Conservation (phyloP, 2,113 vertebrate genomes). For the Verasper variegatus region DNA sequence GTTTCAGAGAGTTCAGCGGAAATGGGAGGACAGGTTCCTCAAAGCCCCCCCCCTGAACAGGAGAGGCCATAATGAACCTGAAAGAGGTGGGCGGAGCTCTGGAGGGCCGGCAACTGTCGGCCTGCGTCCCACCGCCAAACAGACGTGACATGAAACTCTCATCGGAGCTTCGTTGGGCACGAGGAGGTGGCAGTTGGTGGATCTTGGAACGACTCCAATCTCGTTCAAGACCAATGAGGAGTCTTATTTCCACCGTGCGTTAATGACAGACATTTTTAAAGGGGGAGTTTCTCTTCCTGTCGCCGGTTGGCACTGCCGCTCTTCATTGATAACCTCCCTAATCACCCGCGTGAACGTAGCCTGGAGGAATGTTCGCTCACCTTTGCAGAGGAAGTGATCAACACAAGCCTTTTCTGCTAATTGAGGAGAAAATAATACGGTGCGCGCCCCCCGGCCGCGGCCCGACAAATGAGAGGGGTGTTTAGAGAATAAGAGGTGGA, state of each 20-base stretch:
- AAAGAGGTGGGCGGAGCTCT: slow-evolving; percentile 57
- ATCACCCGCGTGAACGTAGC: slow-evolving; percentile 14
- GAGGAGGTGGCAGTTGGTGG: neutral
- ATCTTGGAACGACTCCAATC: neutral
- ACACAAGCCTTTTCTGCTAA: slow-evolving; percentile 72
- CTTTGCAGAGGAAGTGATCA: slow-evolving; percentile 77
- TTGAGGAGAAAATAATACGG: slow-evolving; percentile 75
- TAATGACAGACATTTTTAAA: neutral
- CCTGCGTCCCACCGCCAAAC: slow-evolving; percentile 3
- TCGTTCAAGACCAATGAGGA: neutral
- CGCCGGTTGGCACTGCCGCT: neutral
- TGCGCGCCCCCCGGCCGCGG: slow-evolving; percentile 48
- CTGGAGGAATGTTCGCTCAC: slow-evolving; percentile 48
- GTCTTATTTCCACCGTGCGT: neutral
- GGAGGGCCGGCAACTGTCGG: slow-evolving; percentile 38
- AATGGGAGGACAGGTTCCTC: slow-evolving; percentile 71
- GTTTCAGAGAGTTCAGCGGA: slow-evolving; percentile 59
- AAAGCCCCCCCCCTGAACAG: slow-evolving; percentile 56
- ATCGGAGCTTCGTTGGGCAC: slow-evolving; percentile 13
- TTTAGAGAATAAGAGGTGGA: slow-evolving; percentile 66
- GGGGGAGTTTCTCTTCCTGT: no score
- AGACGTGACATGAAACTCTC: slow-evolving; percentile 61
- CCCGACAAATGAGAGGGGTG: slow-evolving; percentile 73
- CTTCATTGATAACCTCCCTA: slow-evolving; percentile 22
- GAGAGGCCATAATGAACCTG: slow-evolving; percentile 56